These are phyloP conservation scores for Pyrrhosoma nymphula DNA, from an alignment of 2,888 invertebrate genomes.

Conservation along the genomic window DNA sequence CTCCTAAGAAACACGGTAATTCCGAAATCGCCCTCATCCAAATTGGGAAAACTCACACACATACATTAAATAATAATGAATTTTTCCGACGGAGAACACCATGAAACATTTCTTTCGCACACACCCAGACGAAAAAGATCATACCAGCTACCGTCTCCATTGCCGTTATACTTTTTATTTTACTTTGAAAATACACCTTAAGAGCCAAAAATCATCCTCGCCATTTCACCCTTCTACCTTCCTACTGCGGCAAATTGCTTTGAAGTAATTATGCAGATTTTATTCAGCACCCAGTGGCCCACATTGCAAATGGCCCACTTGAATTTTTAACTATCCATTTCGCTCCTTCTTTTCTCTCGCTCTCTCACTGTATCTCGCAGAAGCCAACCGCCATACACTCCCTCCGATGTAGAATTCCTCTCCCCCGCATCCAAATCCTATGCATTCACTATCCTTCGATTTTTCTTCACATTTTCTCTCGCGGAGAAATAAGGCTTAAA, in stretches of 20 bases:
- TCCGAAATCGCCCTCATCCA: too few species aligned
- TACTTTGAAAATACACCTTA: background rate
- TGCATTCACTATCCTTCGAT: background rate
- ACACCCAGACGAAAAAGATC: too few species aligned
- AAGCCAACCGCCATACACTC: background rate
- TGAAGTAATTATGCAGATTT: background rate
- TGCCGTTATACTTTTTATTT: too few species aligned
- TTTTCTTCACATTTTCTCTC: background rate
- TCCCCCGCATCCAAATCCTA: background rate
- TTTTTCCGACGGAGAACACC: too few species aligned
- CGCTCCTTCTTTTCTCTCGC: background rate
- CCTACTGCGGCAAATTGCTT: background rate
- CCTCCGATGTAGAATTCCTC: background rate
- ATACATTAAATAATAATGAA: too few species aligned
- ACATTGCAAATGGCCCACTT: background rate
- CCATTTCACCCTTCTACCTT: background rate
- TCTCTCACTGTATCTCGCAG: background rate
- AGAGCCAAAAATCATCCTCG: background rate
- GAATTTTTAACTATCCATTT: constrained; percentile 12
- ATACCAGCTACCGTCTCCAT: too few species aligned
- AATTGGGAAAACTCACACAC: too few species aligned
- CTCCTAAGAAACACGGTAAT: too few species aligned
- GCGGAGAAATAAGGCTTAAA: background rate
- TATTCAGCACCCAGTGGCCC: background rate
- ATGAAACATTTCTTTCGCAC: too few species aligned